Evolutionary conservation across 2,797 vertebrate species (phyloP), one percentile per base, ranked within the genome.

Genomic region (Fratercula arctica): DNA sequence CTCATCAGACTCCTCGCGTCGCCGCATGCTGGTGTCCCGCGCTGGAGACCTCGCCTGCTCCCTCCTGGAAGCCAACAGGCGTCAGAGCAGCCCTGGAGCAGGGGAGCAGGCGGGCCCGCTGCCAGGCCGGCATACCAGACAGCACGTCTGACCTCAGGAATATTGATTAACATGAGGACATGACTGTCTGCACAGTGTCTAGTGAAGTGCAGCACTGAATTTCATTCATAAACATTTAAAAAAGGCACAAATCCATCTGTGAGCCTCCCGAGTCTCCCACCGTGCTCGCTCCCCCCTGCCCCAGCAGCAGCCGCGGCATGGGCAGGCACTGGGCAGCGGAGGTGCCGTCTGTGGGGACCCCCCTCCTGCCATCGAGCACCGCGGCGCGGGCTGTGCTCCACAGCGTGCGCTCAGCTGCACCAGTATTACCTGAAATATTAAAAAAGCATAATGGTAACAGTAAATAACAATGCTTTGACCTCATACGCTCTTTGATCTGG

Each of bases 221-320:
- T 96, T 94, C 75, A 61, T 94, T 96, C 48, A 91, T 85, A 89
- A 59, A 37, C 93, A 76, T 92, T 95, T 84, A 72, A 91, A 97
- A 96, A 91, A 88, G 90, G 63, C 94, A 97, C 79, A 88, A 95
- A 96, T 84, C 91, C 96, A 87, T 33, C 91, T 84, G 79, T 89
- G 93, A 97, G 89, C 94, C 93, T 86, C 85, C 91, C 31, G 8
- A n/a, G 68, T 10, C 31, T 26, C 25, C 2, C 0, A 2, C 43
- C 6, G 7, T 2, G 11, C 17, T 23, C 2, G 0, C 23, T 43
- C 31, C 31, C 41, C 33, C 25, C 45, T 50, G 7, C 19, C 14
- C 10, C 57, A 26, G 57, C 20, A 21, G 39, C 10, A 13, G 24
- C 19, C 24, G 1, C 5, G 20, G 74, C 28, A 3, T 16, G 2